Evolutionary conservation across 2,797 vertebrate genomes (phyloP).

Genomic region (Craterocephalus amniculus): DNA sequence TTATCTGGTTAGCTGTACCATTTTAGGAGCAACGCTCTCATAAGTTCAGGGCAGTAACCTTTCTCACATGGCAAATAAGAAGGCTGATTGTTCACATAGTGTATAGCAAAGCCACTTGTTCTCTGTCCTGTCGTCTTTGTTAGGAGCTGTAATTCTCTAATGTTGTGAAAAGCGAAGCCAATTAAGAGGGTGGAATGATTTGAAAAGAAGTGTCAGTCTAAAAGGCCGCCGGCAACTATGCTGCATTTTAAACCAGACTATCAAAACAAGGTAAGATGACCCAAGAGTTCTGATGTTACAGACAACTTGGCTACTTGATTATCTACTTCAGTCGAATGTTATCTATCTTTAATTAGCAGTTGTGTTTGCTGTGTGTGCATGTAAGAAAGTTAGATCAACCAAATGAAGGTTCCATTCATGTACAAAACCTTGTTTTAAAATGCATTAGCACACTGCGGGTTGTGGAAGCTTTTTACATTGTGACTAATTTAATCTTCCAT

Average conservation of each 20-base stretch:
- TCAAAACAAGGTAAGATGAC: slow-evolving; percentile 84
- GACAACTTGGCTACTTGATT: slow-evolving; percentile 49
- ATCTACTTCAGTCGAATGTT: slow-evolving; percentile 47
- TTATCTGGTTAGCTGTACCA: slow-evolving; percentile 57
- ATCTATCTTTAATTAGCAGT: slow-evolving; percentile 62
- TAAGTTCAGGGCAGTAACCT: slow-evolving; percentile 71
- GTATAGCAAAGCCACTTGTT: slow-evolving; percentile 53
- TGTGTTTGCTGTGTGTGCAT: slow-evolving; percentile 26
- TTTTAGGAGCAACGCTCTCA: slow-evolving; percentile 57
- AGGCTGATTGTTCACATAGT: slow-evolving; percentile 52
- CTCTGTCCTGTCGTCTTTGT: slow-evolving; percentile 56
- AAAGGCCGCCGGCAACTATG: slow-evolving; percentile 66
- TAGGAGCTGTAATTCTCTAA: slow-evolving; percentile 60
- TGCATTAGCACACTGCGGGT: neutral
- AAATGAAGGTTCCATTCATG: slow-evolving; percentile 5
- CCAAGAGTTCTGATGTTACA: slow-evolving; percentile 73
- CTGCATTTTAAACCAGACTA: slow-evolving; percentile 79
- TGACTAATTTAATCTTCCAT: slow-evolving; percentile 8
- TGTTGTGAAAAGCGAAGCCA: slow-evolving; percentile 65
- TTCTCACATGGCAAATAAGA: slow-evolving; percentile 70
- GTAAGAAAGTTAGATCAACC: neutral
- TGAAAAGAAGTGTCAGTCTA: slow-evolving; percentile 62
- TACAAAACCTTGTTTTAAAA: neutral
- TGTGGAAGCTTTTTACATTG: neutral
- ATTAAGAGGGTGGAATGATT: slow-evolving; percentile 65